Percentiles rank a stretch among this genome's conserved stretches.
phyloP scores from a whole-genome alignment of 1,140 invertebrate species.

The Tetramorium alpestre region DNA sequence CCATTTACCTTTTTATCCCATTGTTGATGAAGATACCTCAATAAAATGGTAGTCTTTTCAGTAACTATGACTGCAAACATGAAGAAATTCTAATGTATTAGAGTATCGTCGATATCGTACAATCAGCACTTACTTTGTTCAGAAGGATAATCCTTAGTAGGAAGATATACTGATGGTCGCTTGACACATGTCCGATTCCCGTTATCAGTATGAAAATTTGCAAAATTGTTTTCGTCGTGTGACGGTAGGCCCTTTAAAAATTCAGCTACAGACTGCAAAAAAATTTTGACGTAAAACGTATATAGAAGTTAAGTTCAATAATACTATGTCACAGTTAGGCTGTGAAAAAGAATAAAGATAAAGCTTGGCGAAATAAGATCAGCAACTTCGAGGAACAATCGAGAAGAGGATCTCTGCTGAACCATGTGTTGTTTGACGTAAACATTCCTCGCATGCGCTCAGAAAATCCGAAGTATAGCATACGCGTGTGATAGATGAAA shows the following conservation, averaged over 20 bases:
- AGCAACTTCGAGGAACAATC: not conserved
- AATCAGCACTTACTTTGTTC: slow-evolving; percentile 90
- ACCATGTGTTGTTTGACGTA: not conserved
- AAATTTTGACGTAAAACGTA: slow-evolving; percentile 30
- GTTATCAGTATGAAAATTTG: slow-evolving; percentile 94
- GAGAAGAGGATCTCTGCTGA: not conserved
- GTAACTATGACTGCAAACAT: slow-evolving; percentile 94
- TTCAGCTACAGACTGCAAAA: slow-evolving; percentile 91
- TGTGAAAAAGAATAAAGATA: not conserved
- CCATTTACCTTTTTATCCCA: slow-evolving; percentile 94
- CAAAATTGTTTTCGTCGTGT: slow-evolving; percentile 96
- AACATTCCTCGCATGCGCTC: slow-evolving; percentile 9
- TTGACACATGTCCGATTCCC: slow-evolving; percentile 93
- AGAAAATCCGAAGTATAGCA: not conserved
- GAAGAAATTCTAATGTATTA: slow-evolving; percentile 22
- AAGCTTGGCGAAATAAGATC: not conserved
- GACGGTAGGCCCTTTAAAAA: slow-evolving; percentile 96
- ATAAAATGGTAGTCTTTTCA: slow-evolving; percentile 96
- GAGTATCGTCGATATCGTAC: not conserved
- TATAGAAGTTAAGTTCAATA: not conserved
- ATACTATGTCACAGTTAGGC: not conserved
- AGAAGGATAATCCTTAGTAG: slow-evolving; percentile 95
- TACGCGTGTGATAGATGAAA: not conserved
- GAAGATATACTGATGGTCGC: slow-evolving; percentile 95
- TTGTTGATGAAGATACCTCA: slow-evolving; percentile 97